These are phyloP conservation scores for Lasioglossum malachurum DNA, from an alignment of 2,888 invertebrate genomes.

Conservation along the genomic window DNA sequence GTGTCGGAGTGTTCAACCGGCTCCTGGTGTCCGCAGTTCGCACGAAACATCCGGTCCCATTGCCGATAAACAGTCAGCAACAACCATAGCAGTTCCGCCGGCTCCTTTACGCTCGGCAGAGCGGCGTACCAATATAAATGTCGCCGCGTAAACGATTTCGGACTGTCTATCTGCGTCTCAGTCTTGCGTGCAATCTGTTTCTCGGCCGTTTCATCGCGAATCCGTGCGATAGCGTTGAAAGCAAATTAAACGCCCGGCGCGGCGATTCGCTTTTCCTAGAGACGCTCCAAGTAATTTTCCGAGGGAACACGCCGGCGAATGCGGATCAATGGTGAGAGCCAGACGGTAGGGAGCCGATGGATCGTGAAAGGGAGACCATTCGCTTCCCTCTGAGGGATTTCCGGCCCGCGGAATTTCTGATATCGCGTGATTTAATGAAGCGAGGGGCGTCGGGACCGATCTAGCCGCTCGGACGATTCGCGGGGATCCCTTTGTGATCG, in stretches of 20 bases:
- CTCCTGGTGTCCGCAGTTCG: neutral
- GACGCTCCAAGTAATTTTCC: conserved; percentile 53
- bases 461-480: neutral
- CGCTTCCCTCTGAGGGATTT: neutral
- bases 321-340: conserved; percentile 52
- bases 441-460: conserved; percentile 4
- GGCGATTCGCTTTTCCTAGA: conserved; percentile 42
- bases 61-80: conserved; percentile 1
- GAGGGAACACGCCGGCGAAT: conserved; percentile 14
- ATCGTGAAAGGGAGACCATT: conserved; percentile 2
- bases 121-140: conserved; percentile 26
- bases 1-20: neutral
- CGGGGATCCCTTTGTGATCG: neutral
- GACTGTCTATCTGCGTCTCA: neutral
- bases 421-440: conserved; percentile 40
- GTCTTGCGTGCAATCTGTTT: conserved; percentile 1
- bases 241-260: conserved; percentile 59
- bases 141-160: neutral
- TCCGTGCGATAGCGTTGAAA: conserved; percentile 10
- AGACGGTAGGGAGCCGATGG: conserved; percentile 21
- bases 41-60: neutral
- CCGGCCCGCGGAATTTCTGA: conserved; percentile 16
- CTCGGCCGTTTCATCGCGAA: conserved; percentile 47
- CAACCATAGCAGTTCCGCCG: neutral
- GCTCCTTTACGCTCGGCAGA: neutral